A percentile compares a stretch with the other conserved stretches of the same genome.
phyloP scores from a whole-genome alignment of 2,888 invertebrate species.

The Synanthedon vespiformis region DNA sequence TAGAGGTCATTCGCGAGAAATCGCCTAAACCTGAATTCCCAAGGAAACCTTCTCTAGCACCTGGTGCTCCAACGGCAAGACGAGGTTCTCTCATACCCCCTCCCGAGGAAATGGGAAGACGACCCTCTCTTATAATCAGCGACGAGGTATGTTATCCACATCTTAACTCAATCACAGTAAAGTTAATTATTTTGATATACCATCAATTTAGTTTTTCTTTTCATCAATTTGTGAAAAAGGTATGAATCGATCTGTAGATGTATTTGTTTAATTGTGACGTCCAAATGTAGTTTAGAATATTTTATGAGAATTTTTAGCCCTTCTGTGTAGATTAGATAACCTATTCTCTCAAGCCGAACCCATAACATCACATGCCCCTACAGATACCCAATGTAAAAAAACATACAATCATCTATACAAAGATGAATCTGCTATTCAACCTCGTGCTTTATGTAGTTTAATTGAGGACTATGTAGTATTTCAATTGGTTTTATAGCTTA shows the following conservation, averaged over 20 bases:
- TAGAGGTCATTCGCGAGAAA: constrained; percentile 87
- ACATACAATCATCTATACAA: constrained; percentile 39
- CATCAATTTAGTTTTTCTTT: constrained; percentile 1
- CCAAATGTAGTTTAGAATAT: constrained; percentile 21
- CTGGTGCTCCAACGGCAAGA: constrained; percentile 57
- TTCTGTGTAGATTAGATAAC: constrained; percentile 47
- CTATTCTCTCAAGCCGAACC: constrained; percentile 69
- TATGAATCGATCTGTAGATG: constrained; percentile 35
- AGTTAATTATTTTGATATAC: constrained; percentile 2
- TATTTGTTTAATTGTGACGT: constrained; percentile 34
- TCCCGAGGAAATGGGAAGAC: constrained; percentile 86
- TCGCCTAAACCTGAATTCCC: constrained; percentile 74
- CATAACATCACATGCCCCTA: constrained; percentile 49
- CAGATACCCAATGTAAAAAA: constrained; percentile 29
- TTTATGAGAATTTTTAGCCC: constrained; percentile 6
- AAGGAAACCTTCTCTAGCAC: constrained; percentile 81
- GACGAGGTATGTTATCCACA: constrained; percentile 82
- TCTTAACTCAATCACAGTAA: background rate
- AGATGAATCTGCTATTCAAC: constrained; percentile 35
- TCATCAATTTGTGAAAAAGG: constrained; percentile 35
- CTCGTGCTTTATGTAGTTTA: background rate
- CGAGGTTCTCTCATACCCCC: constrained; percentile 91
- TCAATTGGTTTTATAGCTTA: constrained; percentile 41
- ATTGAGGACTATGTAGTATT: background rate
- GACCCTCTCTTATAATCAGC: constrained; percentile 91